Conservation (phyloP, 2,797 vertebrate genomes). For the Chelidonichthys spinosus region DNA sequence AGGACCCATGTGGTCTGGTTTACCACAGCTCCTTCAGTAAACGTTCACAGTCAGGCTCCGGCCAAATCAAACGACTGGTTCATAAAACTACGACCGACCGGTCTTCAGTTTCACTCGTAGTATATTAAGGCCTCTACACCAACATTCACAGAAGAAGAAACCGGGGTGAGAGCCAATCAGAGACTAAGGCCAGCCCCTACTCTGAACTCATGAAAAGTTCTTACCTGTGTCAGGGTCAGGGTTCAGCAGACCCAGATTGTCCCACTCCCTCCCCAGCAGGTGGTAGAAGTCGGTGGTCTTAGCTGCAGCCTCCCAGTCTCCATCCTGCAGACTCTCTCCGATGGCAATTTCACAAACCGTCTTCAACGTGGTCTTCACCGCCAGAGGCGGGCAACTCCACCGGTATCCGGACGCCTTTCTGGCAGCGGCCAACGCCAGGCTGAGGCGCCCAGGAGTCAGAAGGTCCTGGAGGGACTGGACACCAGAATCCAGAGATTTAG, state of each 20-base stretch:
- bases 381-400: constrained; percentile 59
- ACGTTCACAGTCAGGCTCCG: no score
- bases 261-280: constrained; percentile 68
- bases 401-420: constrained; percentile 56
- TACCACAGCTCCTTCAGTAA: no score
- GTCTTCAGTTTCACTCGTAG: no score
- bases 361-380: constrained; percentile 57
- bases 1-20: no score
- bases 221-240: constrained; percentile 41
- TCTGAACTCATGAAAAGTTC: neutral
- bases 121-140: no score
- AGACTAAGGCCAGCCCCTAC: no score
- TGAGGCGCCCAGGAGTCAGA: constrained; percentile 48
- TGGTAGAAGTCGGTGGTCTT: constrained; percentile 71
- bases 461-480: constrained; percentile 62
- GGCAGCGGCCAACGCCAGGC: constrained; percentile 52
- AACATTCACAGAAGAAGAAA: no score
- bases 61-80: no score
- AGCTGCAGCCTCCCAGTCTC: constrained; percentile 68
- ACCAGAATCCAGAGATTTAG: constrained; percentile 56
- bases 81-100: no score
- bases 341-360: constrained; percentile 68
- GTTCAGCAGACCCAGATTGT: constrained; percentile 44
- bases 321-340: constrained; percentile 61
- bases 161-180: no score